Base-by-base conservation (phyloP, 2,797 vertebrate genomes). In the Phataginus tetradactyla region DNA sequence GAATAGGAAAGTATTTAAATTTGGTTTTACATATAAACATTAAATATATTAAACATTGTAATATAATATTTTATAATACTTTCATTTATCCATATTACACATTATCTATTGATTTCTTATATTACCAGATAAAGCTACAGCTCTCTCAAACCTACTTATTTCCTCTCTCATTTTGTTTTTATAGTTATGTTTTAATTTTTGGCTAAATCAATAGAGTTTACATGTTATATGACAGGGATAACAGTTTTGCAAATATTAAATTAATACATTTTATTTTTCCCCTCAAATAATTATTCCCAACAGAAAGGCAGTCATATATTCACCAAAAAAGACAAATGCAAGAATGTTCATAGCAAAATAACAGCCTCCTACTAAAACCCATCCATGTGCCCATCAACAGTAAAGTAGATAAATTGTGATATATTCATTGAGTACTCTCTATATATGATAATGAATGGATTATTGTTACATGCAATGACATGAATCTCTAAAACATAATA, bases 21-120 rank as follows among this genome's bases (percentile, higher is more conserved):
- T 89, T 95, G 55, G 23, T 74, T 74, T 81, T 61, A 69, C 72
- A 86, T 84, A 75, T 95, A 96, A 84, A 74, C 42, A n/a, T 57
- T 84, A 79, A 79, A n/a, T 86, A 91, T 84, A 72, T 37, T 84
- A 74, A 77, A 21, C 5, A 49, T 64, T 92, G 12, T 75, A 45
- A 83, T 51, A 32, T 5, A 64, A 20, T 75, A 53, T 57, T 94
- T 91, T 66, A 74, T 51, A 77, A 87, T 72, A 86, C 11, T 49
- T 86, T 72, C n/a, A 77, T 72, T 53, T 91, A 63, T 74, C n/a
- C 29, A 37, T 81, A 45, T 37, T 83, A 92, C 12, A 49, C 13
- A 86, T 79, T 74, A 78, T 71, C 17, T 78, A 81, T 13, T 93
- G 21, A 93, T 78, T 91, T 91, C 61, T 74, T 77, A 39, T 37